These are phyloP conservation scores for Furcifer pardalis DNA, from an alignment of 2,797 vertebrate genomes.

Conservation along the genomic window DNA sequence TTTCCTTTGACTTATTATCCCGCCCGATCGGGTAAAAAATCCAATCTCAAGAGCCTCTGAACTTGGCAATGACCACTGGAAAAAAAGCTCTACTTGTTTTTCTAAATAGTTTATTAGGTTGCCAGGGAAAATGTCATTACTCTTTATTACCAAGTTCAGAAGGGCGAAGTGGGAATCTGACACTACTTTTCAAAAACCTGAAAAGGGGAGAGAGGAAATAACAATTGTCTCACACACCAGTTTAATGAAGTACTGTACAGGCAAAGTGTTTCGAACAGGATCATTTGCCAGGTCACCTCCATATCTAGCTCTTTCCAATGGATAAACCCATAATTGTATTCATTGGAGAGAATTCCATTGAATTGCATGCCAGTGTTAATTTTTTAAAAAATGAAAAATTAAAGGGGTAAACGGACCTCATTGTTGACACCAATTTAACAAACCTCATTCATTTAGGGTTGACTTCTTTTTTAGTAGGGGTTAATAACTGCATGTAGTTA, in stretches of 20 bases:
- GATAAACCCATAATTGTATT: conserved; percentile 25
- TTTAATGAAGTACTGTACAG: background rate
- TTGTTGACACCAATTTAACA: too few relatives aligned
- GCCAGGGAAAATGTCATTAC: background rate
- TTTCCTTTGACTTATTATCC: too few relatives aligned
- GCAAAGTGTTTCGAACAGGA: background rate
- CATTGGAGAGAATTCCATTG: conserved; percentile 7
- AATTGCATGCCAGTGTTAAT: background rate
- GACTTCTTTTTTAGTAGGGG: too few relatives aligned
- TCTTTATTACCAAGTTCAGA: too few relatives aligned
- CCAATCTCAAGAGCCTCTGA: too few relatives aligned
- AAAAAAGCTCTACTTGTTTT: too few relatives aligned
- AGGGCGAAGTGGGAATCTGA: background rate
- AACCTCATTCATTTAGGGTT: too few relatives aligned
- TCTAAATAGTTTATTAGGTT: background rate
- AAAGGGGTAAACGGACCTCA: too few relatives aligned
- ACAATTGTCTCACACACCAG: background rate
- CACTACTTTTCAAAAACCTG: background rate
- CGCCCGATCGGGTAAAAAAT: too few relatives aligned
- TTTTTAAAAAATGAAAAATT: conserved; percentile 8
- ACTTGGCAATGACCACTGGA: too few relatives aligned
- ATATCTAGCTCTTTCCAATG: background rate
- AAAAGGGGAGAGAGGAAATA: background rate
- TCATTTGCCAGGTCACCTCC: background rate
- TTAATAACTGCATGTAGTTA: background rate